A percentile compares a stretch with the other conserved stretches of the same genome.
phyloP scores from a whole-genome alignment of 2,888 invertebrate species.

The Drosophila mayaguana region DNA sequence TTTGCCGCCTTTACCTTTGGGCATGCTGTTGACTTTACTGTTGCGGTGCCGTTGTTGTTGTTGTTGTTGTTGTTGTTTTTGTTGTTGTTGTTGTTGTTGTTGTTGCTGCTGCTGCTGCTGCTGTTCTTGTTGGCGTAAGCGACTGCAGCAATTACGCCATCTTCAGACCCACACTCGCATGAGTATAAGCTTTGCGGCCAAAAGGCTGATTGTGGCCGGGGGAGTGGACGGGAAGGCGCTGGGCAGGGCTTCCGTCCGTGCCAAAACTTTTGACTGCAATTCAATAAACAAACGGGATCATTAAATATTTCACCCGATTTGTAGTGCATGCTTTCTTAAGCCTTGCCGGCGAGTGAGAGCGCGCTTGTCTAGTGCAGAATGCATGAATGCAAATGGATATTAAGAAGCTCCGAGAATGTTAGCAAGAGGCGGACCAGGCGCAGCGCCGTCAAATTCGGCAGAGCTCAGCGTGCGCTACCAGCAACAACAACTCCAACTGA shows the following conservation, averaged over 20 bases:
- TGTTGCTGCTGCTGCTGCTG: constrained; percentile 14
- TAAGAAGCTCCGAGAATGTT: constrained; percentile 46
- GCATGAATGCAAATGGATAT: constrained; percentile 57
- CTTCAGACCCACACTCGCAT: constrained; percentile 31
- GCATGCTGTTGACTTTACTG: constrained; percentile 1
- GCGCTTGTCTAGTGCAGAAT: constrained; percentile 51
- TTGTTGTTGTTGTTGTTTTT: constrained; percentile 29
- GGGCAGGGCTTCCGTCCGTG: constrained; percentile 71
- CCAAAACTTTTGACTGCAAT: constrained; percentile 78
- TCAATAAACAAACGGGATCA: constrained; percentile 80
- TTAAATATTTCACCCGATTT: constrained; percentile 70
- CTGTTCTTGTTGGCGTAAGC: constrained; percentile 42
- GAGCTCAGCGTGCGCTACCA: constrained; percentile 38
- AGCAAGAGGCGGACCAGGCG: constrained; percentile 6
- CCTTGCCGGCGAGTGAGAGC: constrained; percentile 23
- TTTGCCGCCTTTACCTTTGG: constrained; percentile 39
- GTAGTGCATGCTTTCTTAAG: constrained; percentile 28
- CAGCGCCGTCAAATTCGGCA: constrained; percentile 56
- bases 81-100: constrained; percentile 33
- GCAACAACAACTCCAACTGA: constrained; percentile 28
- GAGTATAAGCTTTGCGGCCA: constrained; percentile 65
- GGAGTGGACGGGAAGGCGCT: constrained; percentile 27
- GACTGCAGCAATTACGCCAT: constrained; percentile 30
- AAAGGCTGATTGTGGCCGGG: constrained; percentile 21
- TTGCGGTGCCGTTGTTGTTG: not conserved